A percentile compares a stretch with the other conserved stretches of the same genome.
These are phyloP conservation scores for Bothrops jararaca DNA, from an alignment of 2,113 vertebrate genomes.

Conservation along the genomic window DNA sequence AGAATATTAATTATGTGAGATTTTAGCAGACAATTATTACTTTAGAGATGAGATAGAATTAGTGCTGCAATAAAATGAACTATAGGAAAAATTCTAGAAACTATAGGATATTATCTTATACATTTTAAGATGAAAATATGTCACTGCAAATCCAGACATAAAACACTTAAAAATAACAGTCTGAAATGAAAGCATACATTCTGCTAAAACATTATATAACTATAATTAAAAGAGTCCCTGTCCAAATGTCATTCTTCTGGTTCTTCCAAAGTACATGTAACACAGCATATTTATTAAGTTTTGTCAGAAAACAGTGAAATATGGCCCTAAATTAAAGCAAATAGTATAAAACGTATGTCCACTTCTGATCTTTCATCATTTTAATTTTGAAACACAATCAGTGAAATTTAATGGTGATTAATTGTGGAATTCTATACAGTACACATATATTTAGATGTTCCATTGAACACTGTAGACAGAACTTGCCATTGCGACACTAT, in stretches of 20 bases:
- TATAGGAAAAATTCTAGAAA: neutral
- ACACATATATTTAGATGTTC: too few relatives aligned
- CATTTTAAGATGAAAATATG: accelerated
- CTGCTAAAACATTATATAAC: neutral
- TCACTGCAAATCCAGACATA: neutral
- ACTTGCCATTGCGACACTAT: neutral
- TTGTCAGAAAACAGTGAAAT: neutral
- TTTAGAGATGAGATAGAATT: neutral
- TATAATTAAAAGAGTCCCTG: neutral
- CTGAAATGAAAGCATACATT: neutral
- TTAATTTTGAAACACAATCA: neutral
- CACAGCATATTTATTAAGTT: neutral
- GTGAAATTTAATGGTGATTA: neutral
- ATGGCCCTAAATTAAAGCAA: neutral
- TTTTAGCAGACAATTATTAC: neutral
- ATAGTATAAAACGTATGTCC: neutral
- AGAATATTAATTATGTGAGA: neutral
- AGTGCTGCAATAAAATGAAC: neutral
- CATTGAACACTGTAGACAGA: neutral
- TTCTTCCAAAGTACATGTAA: neutral
- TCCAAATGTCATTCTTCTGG: neutral
- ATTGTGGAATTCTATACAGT: neutral
- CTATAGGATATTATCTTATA: neutral
- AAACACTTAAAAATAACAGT: neutral
- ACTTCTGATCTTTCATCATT: neutral